These are phyloP conservation scores for Rhabdophis nuchalis DNA, from an alignment of 2,797 vertebrate genomes.

Conservation along the genomic window DNA sequence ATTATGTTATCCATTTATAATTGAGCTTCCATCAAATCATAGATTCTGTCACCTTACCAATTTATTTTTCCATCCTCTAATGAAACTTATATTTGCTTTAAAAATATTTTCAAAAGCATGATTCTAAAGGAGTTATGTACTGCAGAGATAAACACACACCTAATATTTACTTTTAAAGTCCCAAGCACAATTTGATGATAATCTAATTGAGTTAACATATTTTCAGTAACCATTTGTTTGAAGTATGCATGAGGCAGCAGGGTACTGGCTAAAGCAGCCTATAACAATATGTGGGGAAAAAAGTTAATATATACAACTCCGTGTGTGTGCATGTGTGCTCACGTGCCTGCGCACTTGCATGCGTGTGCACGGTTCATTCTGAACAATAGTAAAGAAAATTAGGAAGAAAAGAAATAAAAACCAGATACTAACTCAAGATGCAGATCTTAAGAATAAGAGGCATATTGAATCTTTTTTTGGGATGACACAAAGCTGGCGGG, in stretches of 20 bases:
- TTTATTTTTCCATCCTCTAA: slow-evolving; percentile 73
- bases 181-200: slow-evolving; percentile 29
- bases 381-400: not conserved
- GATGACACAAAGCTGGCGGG: not conserved
- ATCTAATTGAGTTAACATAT: slow-evolving; percentile 45
- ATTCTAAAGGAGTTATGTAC: slow-evolving; percentile 42
- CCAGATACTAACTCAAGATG: not conserved
- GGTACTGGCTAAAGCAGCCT: not conserved
- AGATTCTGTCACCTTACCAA: slow-evolving; percentile 73
- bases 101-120: slow-evolving; percentile 63
- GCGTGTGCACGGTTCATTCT: not conserved
- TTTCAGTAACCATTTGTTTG: slow-evolving; percentile 25
- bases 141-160: slow-evolving; percentile 20
- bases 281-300: not conserved
- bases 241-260: slow-evolving; percentile 24
- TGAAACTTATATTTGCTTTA: slow-evolving; percentile 69
- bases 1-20: slow-evolving; percentile 79
- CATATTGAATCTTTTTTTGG: not conserved
- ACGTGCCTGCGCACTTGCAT: too few relatives aligned
- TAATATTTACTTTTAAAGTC: slow-evolving; percentile 51
- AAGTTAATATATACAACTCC: not conserved
- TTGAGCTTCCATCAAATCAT: slow-evolving; percentile 74
- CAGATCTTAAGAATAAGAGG: not conserved
- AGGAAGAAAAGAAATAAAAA: not conserved
- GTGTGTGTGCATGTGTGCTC: not conserved